Evolutionary conservation across 2,888 invertebrate genomes (phyloP).

Genomic region (Galerucella nymphaeae): DNA sequence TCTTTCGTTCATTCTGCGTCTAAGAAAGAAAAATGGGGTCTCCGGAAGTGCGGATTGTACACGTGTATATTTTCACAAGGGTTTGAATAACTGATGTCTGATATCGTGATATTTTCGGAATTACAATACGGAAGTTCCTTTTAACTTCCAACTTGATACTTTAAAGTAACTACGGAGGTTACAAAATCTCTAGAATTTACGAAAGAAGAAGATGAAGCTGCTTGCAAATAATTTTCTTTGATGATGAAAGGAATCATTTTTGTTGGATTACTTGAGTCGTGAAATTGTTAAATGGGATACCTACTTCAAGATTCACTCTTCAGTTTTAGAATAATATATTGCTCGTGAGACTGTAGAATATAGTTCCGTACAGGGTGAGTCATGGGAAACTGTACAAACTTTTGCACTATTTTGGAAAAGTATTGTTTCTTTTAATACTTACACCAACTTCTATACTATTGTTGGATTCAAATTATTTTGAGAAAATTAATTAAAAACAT

Average conservation of each 20-base stretch:
- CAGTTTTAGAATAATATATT: not conserved
- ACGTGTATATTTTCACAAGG: conserved; percentile 33
- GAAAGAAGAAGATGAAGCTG: conserved; percentile 6
- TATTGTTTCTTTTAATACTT: too few species aligned
- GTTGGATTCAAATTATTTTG: too few species aligned
- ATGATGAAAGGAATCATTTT: conserved; percentile 9
- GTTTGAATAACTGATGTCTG: conserved; percentile 31
- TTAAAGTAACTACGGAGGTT: conserved; percentile 13
- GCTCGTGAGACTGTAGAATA: too few species aligned
- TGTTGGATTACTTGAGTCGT: not conserved
- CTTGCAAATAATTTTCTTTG: conserved; percentile 10
- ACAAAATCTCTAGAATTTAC: conserved; percentile 15
- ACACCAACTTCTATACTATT: too few species aligned
- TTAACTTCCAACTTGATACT: conserved; percentile 12
- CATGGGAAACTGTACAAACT: too few species aligned
- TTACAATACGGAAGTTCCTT: conserved; percentile 30
- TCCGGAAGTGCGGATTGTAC: not conserved
- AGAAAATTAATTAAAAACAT: too few species aligned
- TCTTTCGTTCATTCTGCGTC: not conserved
- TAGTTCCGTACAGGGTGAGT: too few species aligned
- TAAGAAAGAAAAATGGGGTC: conserved; percentile 1
- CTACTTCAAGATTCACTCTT: not conserved
- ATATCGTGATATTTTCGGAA: conserved; percentile 17
- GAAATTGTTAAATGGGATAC: not conserved
- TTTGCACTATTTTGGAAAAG: too few species aligned